These are phyloP conservation scores for Drosophila lacicola DNA, from an alignment of 2,888 invertebrate species.

Conservation along the genomic window DNA sequence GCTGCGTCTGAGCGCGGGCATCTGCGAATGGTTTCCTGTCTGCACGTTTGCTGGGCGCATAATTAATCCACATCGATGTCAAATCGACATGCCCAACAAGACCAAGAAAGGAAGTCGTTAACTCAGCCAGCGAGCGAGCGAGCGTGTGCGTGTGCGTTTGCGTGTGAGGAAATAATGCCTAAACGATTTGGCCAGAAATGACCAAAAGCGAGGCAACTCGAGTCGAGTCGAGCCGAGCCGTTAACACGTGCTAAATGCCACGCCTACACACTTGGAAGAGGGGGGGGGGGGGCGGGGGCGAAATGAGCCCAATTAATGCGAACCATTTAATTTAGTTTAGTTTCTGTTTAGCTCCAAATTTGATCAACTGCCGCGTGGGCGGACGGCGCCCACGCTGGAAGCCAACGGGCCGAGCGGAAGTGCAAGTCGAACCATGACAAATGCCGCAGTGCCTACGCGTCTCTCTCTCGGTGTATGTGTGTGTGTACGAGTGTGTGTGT, in stretches of 20 bases:
- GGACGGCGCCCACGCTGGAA: slow-evolving; percentile 21
- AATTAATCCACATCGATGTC: slow-evolving; percentile 76
- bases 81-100: slow-evolving; percentile 65
- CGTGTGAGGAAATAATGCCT: slow-evolving; percentile 42
- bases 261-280: slow-evolving; percentile 1
- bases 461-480: neutral
- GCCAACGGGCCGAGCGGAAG: slow-evolving; percentile 37
- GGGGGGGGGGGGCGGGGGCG: neutral
- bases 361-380: slow-evolving; percentile 10
- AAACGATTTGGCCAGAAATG: slow-evolving; percentile 32
- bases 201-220: slow-evolving; percentile 16
- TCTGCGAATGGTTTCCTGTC: slow-evolving; percentile 55
- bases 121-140: neutral
- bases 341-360: slow-evolving; percentile 5
- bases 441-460: slow-evolving; percentile 29
- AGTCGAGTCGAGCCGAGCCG: slow-evolving; percentile 6
- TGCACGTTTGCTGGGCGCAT: slow-evolving; percentile 50
- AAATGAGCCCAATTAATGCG: slow-evolving; percentile 44
- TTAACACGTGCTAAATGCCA: slow-evolving; percentile 51
- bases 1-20: neutral
- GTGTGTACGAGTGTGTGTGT: neutral
- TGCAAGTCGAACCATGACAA: slow-evolving; percentile 33
- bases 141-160: slow-evolving; percentile 9
- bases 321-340: slow-evolving; percentile 33
- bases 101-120: slow-evolving; percentile 59